Conservation (phyloP, 2,113 vertebrate species). For the Cavia porcellus region DNA sequence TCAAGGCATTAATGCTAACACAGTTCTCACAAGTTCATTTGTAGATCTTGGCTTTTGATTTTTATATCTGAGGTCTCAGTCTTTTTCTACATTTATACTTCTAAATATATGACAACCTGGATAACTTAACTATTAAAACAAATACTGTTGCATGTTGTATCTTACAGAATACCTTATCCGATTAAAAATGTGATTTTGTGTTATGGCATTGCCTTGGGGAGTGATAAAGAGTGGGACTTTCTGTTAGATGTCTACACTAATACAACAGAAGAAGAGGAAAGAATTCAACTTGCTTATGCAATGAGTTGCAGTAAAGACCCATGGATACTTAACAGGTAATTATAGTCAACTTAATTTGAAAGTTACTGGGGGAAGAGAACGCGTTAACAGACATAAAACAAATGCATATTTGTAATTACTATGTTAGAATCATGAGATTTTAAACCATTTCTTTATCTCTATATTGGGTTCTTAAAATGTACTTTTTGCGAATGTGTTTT, state of each 20-base stretch:
- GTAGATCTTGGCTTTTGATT: slow-evolving; percentile 1
- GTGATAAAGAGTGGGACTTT: slow-evolving; percentile 90
- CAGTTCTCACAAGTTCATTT: not conserved
- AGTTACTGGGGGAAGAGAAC: not conserved
- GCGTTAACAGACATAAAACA: not conserved
- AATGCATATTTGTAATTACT: not conserved
- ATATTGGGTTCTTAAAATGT: not conserved
- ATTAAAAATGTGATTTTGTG: slow-evolving; percentile 86
- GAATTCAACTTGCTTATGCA: slow-evolving; percentile 74
- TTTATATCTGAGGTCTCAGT: slow-evolving; percentile 16
- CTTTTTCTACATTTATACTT: slow-evolving; percentile 25
- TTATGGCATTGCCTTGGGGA: slow-evolving; percentile 87
- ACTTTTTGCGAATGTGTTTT: slow-evolving; percentile 65
- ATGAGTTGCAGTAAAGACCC: slow-evolving; percentile 89
- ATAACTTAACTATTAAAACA: not conserved
- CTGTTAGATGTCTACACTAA: slow-evolving; percentile 84
- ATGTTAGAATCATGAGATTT: not conserved
- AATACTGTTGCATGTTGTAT: slow-evolving; percentile 58
- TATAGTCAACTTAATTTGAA: slow-evolving; percentile 30
- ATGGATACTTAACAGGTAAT: slow-evolving; percentile 89
- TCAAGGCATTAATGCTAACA: not conserved
- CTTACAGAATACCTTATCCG: slow-evolving; percentile 87
- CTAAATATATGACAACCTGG: not conserved
- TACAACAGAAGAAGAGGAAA: slow-evolving; percentile 45
- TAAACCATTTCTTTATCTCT: slow-evolving; percentile 8